These are phyloP conservation scores for Larimichthys crocea DNA, from an alignment of 2,113 vertebrate genomes.

Conservation along the genomic window DNA sequence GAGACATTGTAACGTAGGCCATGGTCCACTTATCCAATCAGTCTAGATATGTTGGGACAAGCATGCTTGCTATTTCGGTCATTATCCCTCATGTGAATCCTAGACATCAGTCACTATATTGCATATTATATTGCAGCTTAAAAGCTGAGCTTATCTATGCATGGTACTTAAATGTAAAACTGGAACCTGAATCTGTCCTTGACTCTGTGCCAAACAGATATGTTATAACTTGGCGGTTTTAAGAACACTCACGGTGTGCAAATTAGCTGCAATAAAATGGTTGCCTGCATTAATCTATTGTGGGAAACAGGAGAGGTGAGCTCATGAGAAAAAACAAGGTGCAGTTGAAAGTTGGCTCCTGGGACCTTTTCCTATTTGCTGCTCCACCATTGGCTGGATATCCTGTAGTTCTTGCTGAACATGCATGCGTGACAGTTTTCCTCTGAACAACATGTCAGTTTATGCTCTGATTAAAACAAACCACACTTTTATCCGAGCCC, in stretches of 20 bases:
- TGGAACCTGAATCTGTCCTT: slow-evolving; percentile 23
- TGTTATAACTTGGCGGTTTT: not conserved
- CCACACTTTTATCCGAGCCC: not conserved
- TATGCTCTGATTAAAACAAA: not conserved
- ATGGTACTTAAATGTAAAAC: not conserved
- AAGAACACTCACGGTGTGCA: not conserved
- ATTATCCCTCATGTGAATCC: not conserved
- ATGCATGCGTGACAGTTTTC: slow-evolving; percentile 3
- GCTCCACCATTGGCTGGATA: not conserved
- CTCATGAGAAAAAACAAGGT: not conserved
- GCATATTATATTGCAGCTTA: not conserved
- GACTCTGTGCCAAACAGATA: not conserved
- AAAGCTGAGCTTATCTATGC: slow-evolving; percentile 10
- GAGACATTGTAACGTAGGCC: not conserved
- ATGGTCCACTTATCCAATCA: slow-evolving; percentile 30
- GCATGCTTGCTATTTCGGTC: not conserved
- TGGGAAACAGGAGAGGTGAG: not conserved
- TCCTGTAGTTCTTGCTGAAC: slow-evolving; percentile 42
- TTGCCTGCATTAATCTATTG: not conserved
- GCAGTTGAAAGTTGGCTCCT: not conserved
- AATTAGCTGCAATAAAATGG: not conserved
- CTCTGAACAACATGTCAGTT: not conserved
- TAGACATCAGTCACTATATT: not conserved
- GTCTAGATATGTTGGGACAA: not conserved
- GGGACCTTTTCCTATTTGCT: not conserved